These are phyloP conservation scores for Chrysolina oricalcia DNA, from an alignment of 2,888 invertebrate species.

Conservation along the genomic window DNA sequence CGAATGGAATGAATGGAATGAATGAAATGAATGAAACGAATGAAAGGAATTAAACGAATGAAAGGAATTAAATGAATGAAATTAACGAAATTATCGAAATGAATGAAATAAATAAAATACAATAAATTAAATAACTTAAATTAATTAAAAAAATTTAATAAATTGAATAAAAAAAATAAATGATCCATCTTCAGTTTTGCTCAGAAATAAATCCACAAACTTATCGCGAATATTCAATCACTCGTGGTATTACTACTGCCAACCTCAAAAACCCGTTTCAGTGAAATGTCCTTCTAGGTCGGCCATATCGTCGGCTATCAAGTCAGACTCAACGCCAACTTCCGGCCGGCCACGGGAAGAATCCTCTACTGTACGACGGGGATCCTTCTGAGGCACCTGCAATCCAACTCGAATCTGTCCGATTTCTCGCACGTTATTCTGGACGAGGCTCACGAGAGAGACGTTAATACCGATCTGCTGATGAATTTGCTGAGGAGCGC, in stretches of 20 bases:
- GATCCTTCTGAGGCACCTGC: conserved; percentile 69
- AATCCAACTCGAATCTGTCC: conserved; percentile 70
- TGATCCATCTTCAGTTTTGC: too few relatives aligned
- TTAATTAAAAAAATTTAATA: too few relatives aligned
- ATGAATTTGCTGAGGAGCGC: conserved; percentile 75
- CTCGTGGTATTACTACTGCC: background rate
- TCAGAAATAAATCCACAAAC: too few relatives aligned
- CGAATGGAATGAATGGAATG: too few relatives aligned
- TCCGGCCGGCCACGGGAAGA: conserved; percentile 75
- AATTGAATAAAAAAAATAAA: too few relatives aligned
- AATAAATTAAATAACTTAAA: too few relatives aligned
- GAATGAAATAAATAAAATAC: too few relatives aligned
- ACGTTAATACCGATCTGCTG: conserved; percentile 80
- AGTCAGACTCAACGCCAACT: conserved; percentile 75
- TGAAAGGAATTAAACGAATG: too few relatives aligned
- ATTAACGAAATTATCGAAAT: too few relatives aligned
- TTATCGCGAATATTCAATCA: too few relatives aligned
- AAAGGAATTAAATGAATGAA: too few relatives aligned
- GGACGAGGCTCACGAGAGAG: conserved; percentile 85
- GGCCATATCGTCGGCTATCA: conserved; percentile 81
- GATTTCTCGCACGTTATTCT: conserved; percentile 81
- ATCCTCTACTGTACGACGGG: conserved; percentile 83
- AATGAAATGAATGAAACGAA: too few relatives aligned
- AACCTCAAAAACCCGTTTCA: background rate
- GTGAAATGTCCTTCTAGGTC: conserved; percentile 68